Conservation (phyloP, 2,113 vertebrate genomes). For the Notothenia rossii region DNA sequence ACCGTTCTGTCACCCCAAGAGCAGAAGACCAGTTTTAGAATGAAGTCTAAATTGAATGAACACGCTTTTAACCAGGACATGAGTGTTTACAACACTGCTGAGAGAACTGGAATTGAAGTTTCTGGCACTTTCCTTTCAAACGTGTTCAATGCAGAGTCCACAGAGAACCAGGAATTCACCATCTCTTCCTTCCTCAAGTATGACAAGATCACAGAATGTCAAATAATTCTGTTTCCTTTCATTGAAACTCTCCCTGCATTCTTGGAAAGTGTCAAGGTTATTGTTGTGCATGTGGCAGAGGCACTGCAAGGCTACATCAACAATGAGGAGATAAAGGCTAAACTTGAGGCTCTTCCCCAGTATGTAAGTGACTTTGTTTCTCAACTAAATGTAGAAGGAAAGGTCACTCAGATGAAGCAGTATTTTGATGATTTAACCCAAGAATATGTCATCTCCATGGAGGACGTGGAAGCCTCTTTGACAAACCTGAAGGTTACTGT, state of each 20-base stretch:
- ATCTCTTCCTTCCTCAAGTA: slow-evolving; percentile 90
- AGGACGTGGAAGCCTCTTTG: slow-evolving; percentile 85
- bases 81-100: slow-evolving; percentile 86
- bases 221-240: slow-evolving; percentile 87
- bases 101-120: slow-evolving; percentile 86
- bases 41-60: slow-evolving; percentile 89
- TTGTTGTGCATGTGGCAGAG: slow-evolving; percentile 80
- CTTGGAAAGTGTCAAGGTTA: slow-evolving; percentile 84
- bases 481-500: slow-evolving; percentile 73
- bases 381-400: slow-evolving; percentile 83
- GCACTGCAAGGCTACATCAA: slow-evolving; percentile 82
- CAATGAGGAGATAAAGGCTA: slow-evolving; percentile 75
- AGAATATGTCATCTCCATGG: slow-evolving; percentile 78
- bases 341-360: slow-evolving; percentile 84
- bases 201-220: slow-evolving; percentile 91
- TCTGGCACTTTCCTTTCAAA: slow-evolving; percentile 83
- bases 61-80: slow-evolving; percentile 88
- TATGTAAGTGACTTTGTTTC: slow-evolving; percentile 83
- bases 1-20: slow-evolving; percentile 87
- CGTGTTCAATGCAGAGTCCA: slow-evolving; percentile 72
- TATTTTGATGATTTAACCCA: slow-evolving; percentile 73
- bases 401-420: slow-evolving; percentile 79
- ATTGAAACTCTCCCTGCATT: slow-evolving; percentile 84
- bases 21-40: slow-evolving; percentile 85
- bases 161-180: slow-evolving; percentile 87